These are phyloP conservation scores for Vespertilio murinus DNA, from an alignment of 2,797 vertebrate species.

Conservation along the genomic window DNA sequence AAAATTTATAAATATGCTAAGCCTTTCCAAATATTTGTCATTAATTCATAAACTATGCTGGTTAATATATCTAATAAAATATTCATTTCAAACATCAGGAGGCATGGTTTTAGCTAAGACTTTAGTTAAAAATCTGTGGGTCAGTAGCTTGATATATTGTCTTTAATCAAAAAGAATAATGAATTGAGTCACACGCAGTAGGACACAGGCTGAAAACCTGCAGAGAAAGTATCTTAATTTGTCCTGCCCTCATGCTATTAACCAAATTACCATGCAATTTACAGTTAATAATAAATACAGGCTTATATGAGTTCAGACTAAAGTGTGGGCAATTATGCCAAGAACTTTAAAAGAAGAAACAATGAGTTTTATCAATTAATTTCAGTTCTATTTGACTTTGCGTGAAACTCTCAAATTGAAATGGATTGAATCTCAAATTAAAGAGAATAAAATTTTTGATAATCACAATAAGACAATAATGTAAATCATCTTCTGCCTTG, in stretches of 20 bases:
- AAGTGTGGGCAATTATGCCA: not conserved
- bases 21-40: constrained; percentile 48
- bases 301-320: constrained; percentile 36
- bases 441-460: constrained; percentile 13
- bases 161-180: constrained; percentile 65
- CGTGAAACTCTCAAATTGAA: constrained; percentile 59
- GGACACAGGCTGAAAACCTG: constrained; percentile 35
- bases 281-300: constrained; percentile 70
- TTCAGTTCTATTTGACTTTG: constrained; percentile 36
- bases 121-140: constrained; percentile 31
- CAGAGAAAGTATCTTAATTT: constrained; percentile 59
- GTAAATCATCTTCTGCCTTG: not conserved
- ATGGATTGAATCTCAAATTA: constrained; percentile 50
- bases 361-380: constrained; percentile 58
- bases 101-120: not conserved
- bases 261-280: constrained; percentile 59
- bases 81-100: constrained; percentile 62
- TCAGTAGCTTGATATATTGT: not conserved
- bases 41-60: constrained; percentile 69
- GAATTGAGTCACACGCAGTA: not conserved
- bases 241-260: constrained; percentile 34
- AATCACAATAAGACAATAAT: not conserved
- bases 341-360: constrained; percentile 25
- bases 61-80: constrained; percentile 67
- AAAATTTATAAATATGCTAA: constrained; percentile 60